Percentiles rank a stretch among this genome's conserved stretches.
Evolutionary conservation across 2,888 invertebrate species (phyloP).

Genomic region (Zaprionus obscuricornis): DNA sequence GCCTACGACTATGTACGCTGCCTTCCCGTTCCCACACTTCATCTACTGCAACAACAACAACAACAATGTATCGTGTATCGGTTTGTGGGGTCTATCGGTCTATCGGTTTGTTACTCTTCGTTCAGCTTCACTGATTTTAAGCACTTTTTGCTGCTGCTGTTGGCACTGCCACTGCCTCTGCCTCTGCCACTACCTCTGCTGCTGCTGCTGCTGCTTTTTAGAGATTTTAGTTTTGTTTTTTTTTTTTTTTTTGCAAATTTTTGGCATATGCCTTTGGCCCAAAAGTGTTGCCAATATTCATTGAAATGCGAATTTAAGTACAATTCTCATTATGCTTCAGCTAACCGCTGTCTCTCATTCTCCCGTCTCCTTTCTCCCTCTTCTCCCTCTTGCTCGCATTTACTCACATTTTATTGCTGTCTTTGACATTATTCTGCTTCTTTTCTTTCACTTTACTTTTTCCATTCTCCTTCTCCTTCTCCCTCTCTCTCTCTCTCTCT

Average conservation of each 20-base stretch:
- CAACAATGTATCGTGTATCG: constrained; percentile 31
- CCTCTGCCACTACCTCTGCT: background rate
- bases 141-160: constrained; percentile 32
- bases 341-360: too few relatives aligned
- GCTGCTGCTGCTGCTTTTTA: too few relatives aligned
- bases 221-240: too few relatives aligned
- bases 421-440: background rate
- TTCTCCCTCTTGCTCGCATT: too few relatives aligned
- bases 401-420: too few relatives aligned
- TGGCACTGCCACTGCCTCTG: constrained; percentile 21
- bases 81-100: constrained; percentile 48
- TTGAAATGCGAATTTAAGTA: constrained; percentile 8
- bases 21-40: background rate
- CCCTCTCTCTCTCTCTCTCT: background rate
- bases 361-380: too few relatives aligned
- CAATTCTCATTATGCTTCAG: constrained; percentile 2
- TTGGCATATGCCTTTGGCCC: too few relatives aligned
- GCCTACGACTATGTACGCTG: too few relatives aligned
- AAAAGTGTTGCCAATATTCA: constrained; percentile 9
- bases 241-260: background rate
- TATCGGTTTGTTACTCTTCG: constrained; percentile 42
- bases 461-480: background rate
- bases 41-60: too few relatives aligned
- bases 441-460: background rate
- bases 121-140: constrained; percentile 44